Percentiles rank a stretch among this genome's conserved stretches.
Evolutionary conservation across 2,888 invertebrate genomes (phyloP).

Genomic region (Troilus luridus): DNA sequence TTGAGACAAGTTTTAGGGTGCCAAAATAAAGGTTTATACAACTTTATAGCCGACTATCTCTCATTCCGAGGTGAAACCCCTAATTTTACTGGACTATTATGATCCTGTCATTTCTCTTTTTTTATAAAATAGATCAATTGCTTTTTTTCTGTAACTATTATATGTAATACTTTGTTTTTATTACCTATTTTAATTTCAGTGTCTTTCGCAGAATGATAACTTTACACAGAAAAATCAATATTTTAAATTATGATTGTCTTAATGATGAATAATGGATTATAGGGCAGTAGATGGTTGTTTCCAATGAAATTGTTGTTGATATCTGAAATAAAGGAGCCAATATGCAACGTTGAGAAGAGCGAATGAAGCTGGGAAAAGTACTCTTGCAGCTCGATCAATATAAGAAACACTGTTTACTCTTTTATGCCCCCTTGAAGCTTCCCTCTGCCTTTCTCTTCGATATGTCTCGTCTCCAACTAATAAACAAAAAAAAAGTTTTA

Average conservation of each 20-base stretch:
- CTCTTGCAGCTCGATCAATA: constrained; percentile 85
- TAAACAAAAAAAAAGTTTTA: not conserved
- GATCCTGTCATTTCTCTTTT: not conserved
- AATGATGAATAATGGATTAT: constrained; percentile 7
- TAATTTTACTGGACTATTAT: too few relatives aligned
- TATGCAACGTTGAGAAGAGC: constrained; percentile 89
- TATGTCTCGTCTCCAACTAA: constrained; percentile 67
- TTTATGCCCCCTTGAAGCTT: constrained; percentile 75
- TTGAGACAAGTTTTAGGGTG: too few relatives aligned
- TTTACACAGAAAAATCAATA: not conserved
- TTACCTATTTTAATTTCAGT: not conserved
- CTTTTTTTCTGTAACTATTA: not conserved
- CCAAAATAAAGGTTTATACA: too few relatives aligned
- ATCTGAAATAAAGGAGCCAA: constrained; percentile 88
- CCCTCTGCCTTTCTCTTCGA: constrained; percentile 79
- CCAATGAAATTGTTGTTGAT: constrained; percentile 83
- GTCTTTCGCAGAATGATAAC: not conserved
- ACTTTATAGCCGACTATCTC: too few relatives aligned
- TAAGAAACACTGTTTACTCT: constrained; percentile 90
- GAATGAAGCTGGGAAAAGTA: constrained; percentile 89
- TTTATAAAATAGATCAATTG: not conserved
- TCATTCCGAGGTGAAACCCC: too few relatives aligned
- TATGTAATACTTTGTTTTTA: not conserved
- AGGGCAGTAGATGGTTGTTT: constrained; percentile 73
- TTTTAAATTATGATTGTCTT: not conserved